phyloP scores from a whole-genome alignment of 2,113 vertebrate genomes.

The Penelope pileata region DNA sequence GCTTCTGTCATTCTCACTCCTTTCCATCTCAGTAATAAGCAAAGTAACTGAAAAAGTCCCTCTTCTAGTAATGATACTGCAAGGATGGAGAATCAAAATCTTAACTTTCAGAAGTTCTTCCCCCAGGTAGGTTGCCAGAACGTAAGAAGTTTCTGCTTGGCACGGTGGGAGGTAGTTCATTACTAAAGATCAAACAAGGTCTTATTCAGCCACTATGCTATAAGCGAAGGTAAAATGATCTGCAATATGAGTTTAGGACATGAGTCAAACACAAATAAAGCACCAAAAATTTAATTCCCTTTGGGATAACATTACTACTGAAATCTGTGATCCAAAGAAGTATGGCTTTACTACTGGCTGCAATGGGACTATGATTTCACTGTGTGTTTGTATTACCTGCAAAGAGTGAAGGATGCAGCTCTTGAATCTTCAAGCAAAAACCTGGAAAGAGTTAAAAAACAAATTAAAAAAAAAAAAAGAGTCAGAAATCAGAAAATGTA shows the following conservation, averaged over 20 bases:
- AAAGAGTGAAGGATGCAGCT: not conserved
- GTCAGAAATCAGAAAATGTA: not conserved
- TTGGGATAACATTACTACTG: not conserved
- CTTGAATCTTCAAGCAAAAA: not conserved
- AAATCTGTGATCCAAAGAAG: not conserved
- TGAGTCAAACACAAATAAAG: not conserved
- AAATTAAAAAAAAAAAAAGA: not conserved
- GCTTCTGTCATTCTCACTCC: not conserved
- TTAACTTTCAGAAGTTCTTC: not conserved
- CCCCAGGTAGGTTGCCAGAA: not conserved
- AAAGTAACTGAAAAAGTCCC: not conserved
- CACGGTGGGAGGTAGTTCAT: not conserved
- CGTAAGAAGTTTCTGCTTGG: not conserved
- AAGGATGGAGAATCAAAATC: not conserved
- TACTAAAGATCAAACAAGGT: not conserved
- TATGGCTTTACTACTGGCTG: not conserved
- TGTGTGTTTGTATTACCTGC: not conserved
- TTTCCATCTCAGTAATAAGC: not conserved
- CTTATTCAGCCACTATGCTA: not conserved
- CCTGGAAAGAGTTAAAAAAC: not conserved
- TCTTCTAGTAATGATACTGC: not conserved
- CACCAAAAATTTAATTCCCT: not conserved
- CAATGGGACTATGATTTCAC: not conserved
- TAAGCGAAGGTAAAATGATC: not conserved
- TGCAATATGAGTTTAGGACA: not conserved